Evolutionary conservation across 2,113 vertebrate species (phyloP).

Genomic region (Burhinus oedicnemus): DNA sequence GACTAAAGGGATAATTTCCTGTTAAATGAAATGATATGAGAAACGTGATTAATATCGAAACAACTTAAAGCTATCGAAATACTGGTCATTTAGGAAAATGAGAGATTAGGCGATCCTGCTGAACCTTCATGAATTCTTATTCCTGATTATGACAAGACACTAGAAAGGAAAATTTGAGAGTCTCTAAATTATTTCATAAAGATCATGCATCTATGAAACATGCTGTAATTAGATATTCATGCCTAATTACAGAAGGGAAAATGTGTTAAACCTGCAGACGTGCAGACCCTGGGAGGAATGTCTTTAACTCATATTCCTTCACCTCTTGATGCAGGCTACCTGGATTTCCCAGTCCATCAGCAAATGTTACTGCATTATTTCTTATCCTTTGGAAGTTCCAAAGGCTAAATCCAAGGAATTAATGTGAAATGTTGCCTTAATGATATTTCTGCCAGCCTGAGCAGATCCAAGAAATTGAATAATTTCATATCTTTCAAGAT

Average conservation of each 20-base stretch:
- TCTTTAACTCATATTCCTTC: neutral
- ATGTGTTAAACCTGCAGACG: neutral
- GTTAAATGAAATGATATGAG: neutral
- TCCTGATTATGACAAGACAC: neutral
- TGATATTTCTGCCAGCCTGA: neutral
- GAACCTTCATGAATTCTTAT: neutral
- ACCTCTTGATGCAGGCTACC: neutral
- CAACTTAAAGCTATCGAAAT: neutral
- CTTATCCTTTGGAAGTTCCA: conserved; percentile 1
- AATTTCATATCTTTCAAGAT: neutral
- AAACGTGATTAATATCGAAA: neutral
- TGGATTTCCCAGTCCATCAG: neutral
- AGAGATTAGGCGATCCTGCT: neutral
- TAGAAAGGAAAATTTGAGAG: neutral
- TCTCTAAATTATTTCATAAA: neutral
- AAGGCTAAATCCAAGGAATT: conserved; percentile 5
- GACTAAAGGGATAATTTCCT: neutral
- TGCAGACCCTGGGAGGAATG: neutral
- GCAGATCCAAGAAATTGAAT: neutral
- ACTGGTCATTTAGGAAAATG: neutral
- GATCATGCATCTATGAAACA: neutral
- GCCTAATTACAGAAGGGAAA: neutral
- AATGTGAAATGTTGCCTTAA: neutral
- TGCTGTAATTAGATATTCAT: neutral
- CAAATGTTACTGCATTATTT: neutral